A percentile compares a stretch with the other conserved stretches of the same genome.
Evolutionary conservation across 2,797 vertebrate genomes (phyloP).

Genomic region (Synaphobranchus kaupii): DNA sequence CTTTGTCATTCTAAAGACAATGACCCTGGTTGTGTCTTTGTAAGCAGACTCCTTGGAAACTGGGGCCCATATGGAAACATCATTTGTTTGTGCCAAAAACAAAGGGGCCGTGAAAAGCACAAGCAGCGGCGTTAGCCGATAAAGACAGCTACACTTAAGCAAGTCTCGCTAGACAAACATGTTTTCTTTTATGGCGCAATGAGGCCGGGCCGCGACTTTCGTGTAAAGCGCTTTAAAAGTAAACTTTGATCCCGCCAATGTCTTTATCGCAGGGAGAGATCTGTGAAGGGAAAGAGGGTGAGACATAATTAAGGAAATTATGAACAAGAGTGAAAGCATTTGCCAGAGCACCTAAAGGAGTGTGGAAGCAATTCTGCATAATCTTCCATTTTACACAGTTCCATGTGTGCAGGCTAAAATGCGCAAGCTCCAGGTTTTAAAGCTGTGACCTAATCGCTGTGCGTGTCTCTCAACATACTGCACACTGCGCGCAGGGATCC

Average conservation of each 20-base stretch:
- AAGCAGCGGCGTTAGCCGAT: slow-evolving; percentile 56
- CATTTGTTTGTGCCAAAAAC: slow-evolving; percentile 51
- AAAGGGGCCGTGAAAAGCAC: slow-evolving; percentile 56
- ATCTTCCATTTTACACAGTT: not conserved
- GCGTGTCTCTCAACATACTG: not conserved
- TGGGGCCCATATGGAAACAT: slow-evolving; percentile 55
- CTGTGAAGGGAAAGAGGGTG: not conserved
- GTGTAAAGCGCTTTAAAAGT: slow-evolving; percentile 3
- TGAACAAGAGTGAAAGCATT: slow-evolving; percentile 37
- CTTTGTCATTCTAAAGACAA: slow-evolving; percentile 66
- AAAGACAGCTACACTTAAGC: slow-evolving; percentile 60
- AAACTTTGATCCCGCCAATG: slow-evolving; percentile 10
- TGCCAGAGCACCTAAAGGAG: not conserved
- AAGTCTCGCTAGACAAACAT: slow-evolving; percentile 42
- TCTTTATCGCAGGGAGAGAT: not conserved
- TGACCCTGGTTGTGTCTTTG: slow-evolving; percentile 63
- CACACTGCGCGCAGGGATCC: too few relatives aligned
- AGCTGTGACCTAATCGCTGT: not conserved
- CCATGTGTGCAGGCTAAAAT: not conserved
- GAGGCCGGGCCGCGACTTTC: slow-evolving; percentile 43
- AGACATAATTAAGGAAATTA: slow-evolving; percentile 53
- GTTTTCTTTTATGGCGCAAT: slow-evolving; percentile 53
- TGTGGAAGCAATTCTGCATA: not conserved
- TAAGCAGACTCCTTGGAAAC: slow-evolving; percentile 61
- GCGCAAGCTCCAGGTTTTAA: not conserved